phyloP scores from a whole-genome alignment of 2,888 invertebrate genomes.

The Cryptops parisi region DNA sequence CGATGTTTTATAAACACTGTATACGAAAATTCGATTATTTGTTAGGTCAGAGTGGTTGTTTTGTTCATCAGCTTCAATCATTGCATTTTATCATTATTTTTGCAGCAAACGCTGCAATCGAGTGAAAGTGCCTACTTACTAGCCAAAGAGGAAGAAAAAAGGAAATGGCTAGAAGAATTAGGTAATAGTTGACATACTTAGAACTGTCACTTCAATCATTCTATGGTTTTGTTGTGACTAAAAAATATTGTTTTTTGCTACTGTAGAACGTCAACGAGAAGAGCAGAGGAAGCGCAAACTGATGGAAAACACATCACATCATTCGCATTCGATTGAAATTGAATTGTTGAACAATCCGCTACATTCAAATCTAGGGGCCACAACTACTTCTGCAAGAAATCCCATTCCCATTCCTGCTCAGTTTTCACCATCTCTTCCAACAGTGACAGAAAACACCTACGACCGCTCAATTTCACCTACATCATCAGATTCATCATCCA shows the following conservation, averaged over 20 bases:
- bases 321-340: neutral
- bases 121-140: neutral
- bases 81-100: neutral
- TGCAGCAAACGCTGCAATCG: neutral
- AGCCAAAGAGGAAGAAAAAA: constrained; percentile 11
- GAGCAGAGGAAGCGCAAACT: constrained; percentile 11
- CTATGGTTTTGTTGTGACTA: too few relatives aligned
- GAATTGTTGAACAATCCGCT: neutral
- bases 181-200: constrained; percentile 9
- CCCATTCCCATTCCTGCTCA: neutral
- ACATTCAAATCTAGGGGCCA: neutral
- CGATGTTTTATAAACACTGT: too few relatives aligned
- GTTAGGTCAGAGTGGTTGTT: neutral
- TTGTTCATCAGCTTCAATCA: neutral
- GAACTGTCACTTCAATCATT: too few relatives aligned
- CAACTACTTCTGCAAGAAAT: neutral
- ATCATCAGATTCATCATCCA: neutral
- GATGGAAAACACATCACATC: neutral
- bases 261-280: constrained; percentile 13
- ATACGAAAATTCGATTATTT: too few relatives aligned
- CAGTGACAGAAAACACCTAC: neutral
- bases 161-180: constrained; percentile 15
- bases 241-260: neutral
- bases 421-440: constrained; percentile 3
- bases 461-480: too few relatives aligned